Evolutionary conservation across 2,888 invertebrate genomes (phyloP), one percentile per base, ranked within the genome.

Genomic region (Tipula confusa): DNA sequence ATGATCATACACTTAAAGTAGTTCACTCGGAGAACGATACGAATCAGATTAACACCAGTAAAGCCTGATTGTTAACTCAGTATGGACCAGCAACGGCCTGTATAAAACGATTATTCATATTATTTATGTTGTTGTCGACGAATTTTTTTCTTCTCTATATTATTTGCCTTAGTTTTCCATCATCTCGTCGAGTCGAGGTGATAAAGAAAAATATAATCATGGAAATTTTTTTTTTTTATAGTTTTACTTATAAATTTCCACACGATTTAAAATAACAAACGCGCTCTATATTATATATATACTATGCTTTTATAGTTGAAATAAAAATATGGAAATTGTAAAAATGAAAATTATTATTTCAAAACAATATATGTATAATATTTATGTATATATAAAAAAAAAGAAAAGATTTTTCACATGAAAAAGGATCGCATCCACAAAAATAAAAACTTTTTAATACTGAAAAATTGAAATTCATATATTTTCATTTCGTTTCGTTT

Each of bases 391-490:
- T n/a, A n/a, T n/a, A n/a, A n/a, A n/a, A n/a, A n/a, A 48, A 48
- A 24, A 64, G 24, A 64, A 64, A 18, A 64, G 64, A 64, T 64
- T 64, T 24, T 24, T 64, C 64, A 64, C 64, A 24, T 24, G 64
- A 64, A 64, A 64, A 64, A 24, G 64, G 64, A 64, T 64, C 64
- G 18, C 64, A 64, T 64, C 18, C 64, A 64, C 64, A 9, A 38
- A 24, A 64, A 64, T n/a, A 33, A 24, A 64, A 48, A 64, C 7
- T 9, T 64, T 64, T 64, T 64, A 64, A 64, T 64, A 64, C 64
- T 64, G 64, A 64, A 64, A 64, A 64, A 64, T 64, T 64, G 64
- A 64, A 64, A 64, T 64, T 64, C 64, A 64, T 64, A 64, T 64
- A 64, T 64, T 64, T 64, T 64, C 64, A 24, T 64, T 64, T 64